A percentile compares a stretch with the other conserved stretches of the same genome.
Conservation (phyloP, 2,797 vertebrate genomes). For the Stomatorhinus walkeri region DNA sequence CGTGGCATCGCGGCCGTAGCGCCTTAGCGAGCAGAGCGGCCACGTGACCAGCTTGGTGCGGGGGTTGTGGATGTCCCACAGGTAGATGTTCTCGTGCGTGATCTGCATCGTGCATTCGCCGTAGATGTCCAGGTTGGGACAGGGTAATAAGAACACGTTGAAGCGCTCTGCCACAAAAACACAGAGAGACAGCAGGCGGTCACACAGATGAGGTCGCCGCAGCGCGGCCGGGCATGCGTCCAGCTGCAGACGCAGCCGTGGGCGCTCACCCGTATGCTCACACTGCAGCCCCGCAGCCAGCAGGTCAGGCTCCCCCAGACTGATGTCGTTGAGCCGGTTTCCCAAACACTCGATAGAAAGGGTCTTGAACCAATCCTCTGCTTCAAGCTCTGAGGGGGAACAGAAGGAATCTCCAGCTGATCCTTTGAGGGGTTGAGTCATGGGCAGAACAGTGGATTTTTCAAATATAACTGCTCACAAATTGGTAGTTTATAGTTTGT, state of each 20-base stretch:
- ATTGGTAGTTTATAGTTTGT: not conserved
- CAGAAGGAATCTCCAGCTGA: not conserved
- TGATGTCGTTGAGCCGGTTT: slow-evolving; percentile 77
- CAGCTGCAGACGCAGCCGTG: not conserved
- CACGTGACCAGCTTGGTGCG: slow-evolving; percentile 75
- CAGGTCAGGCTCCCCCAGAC: slow-evolving; percentile 87
- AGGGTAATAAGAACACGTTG: slow-evolving; percentile 75
- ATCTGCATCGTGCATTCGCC: slow-evolving; percentile 83
- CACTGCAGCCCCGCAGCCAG: slow-evolving; percentile 88
- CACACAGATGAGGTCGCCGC: not conserved
- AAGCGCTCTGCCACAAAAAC: slow-evolving; percentile 64
- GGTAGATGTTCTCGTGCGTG: slow-evolving; percentile 83
- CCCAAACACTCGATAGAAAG: slow-evolving; percentile 86
- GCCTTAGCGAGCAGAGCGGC: slow-evolving; percentile 75
- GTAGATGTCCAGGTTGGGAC: slow-evolving; percentile 74
- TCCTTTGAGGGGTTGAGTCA: not conserved
- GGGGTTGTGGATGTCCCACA: slow-evolving; percentile 79
- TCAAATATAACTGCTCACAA: not conserved
- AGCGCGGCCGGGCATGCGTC: not conserved
- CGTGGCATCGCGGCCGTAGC: slow-evolving; percentile 71
- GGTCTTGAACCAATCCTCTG: slow-evolving; percentile 93
- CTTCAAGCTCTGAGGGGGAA: slow-evolving; percentile 76
- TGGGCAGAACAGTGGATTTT: not conserved
- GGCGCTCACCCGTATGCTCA: slow-evolving; percentile 78
- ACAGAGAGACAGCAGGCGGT: not conserved